Percentiles rank a stretch among this genome's conserved stretches.
Evolutionary conservation across 2,888 invertebrate species (phyloP).

Genomic region (Atherix ibis): DNA sequence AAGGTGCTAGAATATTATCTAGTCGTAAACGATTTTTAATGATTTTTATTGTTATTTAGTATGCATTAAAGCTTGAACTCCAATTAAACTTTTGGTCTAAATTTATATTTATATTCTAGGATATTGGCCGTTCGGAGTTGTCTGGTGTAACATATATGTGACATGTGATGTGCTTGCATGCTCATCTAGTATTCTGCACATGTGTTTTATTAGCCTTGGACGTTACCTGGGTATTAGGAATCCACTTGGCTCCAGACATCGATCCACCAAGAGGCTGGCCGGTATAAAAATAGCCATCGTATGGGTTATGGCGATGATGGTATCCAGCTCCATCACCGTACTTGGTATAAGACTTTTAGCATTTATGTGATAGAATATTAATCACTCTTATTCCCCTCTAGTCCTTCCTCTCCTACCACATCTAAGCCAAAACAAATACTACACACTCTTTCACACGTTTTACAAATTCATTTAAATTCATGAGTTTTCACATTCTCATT

Average conservation of each 20-base stretch:
- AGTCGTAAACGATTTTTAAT: no score
- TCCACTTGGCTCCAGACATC: slow-evolving; percentile 72
- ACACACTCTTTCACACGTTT: no score
- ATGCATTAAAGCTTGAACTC: no score
- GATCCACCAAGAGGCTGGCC: slow-evolving; percentile 66
- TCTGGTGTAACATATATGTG: slow-evolving; percentile 88
- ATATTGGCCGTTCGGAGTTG: slow-evolving; percentile 80
- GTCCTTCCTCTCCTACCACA: slow-evolving; percentile 3
- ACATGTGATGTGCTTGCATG: slow-evolving; percentile 93
- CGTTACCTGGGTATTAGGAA: slow-evolving; percentile 79
- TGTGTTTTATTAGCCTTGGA: slow-evolving; percentile 78
- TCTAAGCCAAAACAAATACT: no score
- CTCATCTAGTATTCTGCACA: slow-evolving; percentile 89
- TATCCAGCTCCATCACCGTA: slow-evolving; percentile 72
- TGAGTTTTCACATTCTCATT: no score
- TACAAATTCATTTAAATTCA: no score
- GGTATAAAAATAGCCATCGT: slow-evolving; percentile 80
- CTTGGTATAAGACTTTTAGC: slow-evolving; percentile 43
- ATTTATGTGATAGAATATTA: background rate
- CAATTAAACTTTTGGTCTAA: no score
- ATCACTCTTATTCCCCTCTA: background rate
- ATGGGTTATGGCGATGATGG: slow-evolving; percentile 80
- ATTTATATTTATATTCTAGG: slow-evolving; percentile 58
- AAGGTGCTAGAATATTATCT: no score
- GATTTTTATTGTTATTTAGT: no score